Base-by-base conservation (phyloP, 2,113 vertebrate species). In the Ancistrus triradiatus region DNA sequence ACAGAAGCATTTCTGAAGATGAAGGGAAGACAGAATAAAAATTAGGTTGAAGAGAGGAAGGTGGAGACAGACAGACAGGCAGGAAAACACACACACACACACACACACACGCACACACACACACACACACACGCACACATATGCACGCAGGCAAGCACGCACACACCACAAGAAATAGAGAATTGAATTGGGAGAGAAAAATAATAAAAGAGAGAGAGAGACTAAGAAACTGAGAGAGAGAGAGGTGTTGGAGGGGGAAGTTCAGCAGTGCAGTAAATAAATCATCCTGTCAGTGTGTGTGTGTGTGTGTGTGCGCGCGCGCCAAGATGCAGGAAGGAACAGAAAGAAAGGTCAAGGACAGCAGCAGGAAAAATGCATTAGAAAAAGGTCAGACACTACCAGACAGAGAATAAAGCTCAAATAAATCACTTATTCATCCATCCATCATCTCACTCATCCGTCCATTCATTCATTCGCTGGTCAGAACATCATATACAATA, bases 291-390 rank as follows among this genome's bases (percentile, higher is more conserved):
- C 63, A 44, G 22, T 77, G 73, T 74, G 78, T 77, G 77, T 80
- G 79, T 70, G 74, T 73, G 78, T 25, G 47, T 49, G 37, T 40
- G 37, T 40, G 37, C 13, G 56, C 28, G 56, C 31, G 55, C 44
- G 52, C n/a, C n/a, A n/a, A n/a, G n/a, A n/a, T 53, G 62, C 44
- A 76, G 73, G 74, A 66, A 63, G 81, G 83, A 27, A n/a, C 70
- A 63, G 80, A 84, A 77, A 76, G 81, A 66, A 86, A 86, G 82
- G 85, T 86, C 85, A 85, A 86, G 78, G 78, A 73, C 78, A 83
- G 70, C 71, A 72, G 46, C 70, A 58, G 52, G 70, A 56, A 73
- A 74, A 68, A 52, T 67, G 31, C 42, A 14, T 17, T 48, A 61
- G 76, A 73, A 75, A 84, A 87, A 84, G 80, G 81, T 84, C 78